Conservation (phyloP, 2,797 vertebrate species). For the Cuniculus paca region DNA sequence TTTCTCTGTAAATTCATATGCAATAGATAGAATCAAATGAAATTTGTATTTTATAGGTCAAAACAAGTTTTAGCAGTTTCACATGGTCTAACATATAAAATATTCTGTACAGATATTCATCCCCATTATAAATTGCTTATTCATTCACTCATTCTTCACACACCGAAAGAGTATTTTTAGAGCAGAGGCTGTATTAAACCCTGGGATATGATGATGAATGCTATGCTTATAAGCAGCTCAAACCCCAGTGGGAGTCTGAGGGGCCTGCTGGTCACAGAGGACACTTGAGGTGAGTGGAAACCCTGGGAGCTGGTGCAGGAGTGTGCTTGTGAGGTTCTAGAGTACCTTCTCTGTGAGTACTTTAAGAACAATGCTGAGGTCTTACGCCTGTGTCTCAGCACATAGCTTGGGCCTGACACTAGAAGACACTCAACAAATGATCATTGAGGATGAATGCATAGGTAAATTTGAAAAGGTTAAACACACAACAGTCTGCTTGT, state of each 20-base stretch:
- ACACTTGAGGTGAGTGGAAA: background rate
- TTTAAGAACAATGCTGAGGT: background rate
- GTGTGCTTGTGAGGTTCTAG: background rate
- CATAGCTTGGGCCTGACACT: background rate
- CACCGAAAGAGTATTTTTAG: background rate
- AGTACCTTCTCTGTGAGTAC: background rate
- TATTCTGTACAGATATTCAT: constrained; percentile 51
- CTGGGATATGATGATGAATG: background rate
- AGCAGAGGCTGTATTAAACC: background rate
- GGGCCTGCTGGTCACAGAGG: background rate
- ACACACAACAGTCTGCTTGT: background rate
- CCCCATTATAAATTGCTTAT: constrained; percentile 3
- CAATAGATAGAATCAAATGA: background rate
- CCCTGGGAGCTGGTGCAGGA: background rate
- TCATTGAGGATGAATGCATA: background rate
- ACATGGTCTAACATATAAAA: background rate
- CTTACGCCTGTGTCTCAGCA: background rate
- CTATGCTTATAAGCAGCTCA: background rate
- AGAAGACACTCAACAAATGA: background rate
- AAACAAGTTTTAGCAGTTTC: constrained; percentile 43
- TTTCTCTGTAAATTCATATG: background rate
- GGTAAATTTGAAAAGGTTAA: background rate
- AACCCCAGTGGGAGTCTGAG: background rate
- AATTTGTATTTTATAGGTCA: constrained; percentile 25
- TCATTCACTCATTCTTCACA: background rate